Evolutionary conservation across 1,140 invertebrate genomes (phyloP), one percentile per base, ranked within the genome.

Genomic region (Meloidogyne chitwoodi): DNA sequence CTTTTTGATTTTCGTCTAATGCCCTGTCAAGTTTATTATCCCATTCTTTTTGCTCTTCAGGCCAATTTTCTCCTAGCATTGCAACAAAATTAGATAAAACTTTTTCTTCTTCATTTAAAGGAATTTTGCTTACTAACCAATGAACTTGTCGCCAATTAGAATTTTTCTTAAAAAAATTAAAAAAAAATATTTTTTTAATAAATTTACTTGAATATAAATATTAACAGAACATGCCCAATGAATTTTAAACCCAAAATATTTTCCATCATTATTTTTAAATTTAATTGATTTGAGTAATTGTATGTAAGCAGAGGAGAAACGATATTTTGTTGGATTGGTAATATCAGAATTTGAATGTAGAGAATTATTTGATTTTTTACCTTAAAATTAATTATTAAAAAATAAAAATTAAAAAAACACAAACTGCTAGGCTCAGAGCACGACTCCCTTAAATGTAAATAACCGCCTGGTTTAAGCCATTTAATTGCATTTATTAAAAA

Each of bases 311-410:
- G 86, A 82, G 11, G 90, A 90, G 68, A 89, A 87, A 24, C 90
- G 83, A 81, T 91, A 91, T 71, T 89, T 86, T 5, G 90, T 90
- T 11, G 90, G 90, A 79, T 91, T 91, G 10, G 80, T 79, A 38
- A 78, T 81, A 41, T 88, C 80, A 68, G 84, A 86, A 26, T 73
- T 56, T 75, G 87, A 83, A 26, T 85, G 84, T 64, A 86, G 69
- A 16, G 84, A 76, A 24, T 29, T 29, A 41, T n/a, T 22, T 10
- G 76, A 26, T n/a, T 48, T 62, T 66, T 61, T 38, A 10, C 75
- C 34, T 38, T 8, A 10, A 38, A 38, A 38, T 38, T 38, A 8
- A 8, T 38, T 38, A 69, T 22, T 34, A 2, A 69, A 69, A 69
- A 69, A 69, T 69, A 24, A 24, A 5, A 19, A 1, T 16, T 34